phyloP scores from a whole-genome alignment of 37 sponge, comb jelly and placozoan genomes.

The Hexactinellida sp. region DNA sequence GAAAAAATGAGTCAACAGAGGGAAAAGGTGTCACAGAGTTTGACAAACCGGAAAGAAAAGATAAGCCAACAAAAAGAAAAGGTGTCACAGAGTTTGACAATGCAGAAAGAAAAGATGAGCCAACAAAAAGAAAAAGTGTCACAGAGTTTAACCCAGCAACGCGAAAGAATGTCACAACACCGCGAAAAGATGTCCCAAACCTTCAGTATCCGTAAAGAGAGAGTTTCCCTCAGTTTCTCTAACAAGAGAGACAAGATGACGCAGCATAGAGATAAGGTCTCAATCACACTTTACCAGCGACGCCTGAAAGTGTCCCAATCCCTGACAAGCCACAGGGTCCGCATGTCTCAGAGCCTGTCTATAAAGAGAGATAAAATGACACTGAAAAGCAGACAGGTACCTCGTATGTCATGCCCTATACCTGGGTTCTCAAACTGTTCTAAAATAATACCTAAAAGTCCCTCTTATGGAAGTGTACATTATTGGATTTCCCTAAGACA shows the following conservation, averaged over 20 bases:
- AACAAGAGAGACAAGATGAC: neutral
- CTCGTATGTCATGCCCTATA: no score
- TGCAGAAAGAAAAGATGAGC: neutral
- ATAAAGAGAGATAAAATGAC: neutral
- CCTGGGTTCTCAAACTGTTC: no score
- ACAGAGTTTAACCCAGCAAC: neutral
- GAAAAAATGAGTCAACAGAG: neutral
- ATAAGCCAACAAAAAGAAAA: neutral
- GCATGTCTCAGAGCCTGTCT: neutral
- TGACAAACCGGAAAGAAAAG: neutral
- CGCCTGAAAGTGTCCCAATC: neutral
- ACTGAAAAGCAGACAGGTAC: slow-evolving; percentile 8
- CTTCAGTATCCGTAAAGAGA: neutral
- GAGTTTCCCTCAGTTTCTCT: neutral
- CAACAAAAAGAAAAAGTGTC: slow-evolving; percentile 3
- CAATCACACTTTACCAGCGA: neutral
- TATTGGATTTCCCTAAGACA: no score
- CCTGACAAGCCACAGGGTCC: neutral
- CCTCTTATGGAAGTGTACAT: no score
- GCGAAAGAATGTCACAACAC: neutral
- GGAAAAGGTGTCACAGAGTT: neutral
- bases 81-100: neutral
- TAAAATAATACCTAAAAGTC: no score
- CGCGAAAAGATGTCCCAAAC: neutral
- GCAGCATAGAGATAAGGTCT: neutral